These are phyloP conservation scores for Tachuris rubrigastra DNA, from an alignment of 2,113 vertebrate species.

Conservation along the genomic window DNA sequence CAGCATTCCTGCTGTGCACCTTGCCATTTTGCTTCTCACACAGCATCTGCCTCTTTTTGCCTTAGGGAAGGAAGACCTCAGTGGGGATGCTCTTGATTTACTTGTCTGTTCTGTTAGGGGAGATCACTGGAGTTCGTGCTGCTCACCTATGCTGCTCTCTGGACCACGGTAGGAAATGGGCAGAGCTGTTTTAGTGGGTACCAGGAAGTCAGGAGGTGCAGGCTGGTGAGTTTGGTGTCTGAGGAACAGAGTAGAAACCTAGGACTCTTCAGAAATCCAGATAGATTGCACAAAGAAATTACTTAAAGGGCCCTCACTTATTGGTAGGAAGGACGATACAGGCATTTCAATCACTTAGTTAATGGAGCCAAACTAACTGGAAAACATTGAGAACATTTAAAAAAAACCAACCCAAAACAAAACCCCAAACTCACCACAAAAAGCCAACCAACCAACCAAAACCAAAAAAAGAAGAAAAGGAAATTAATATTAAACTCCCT, in stretches of 20 bases:
- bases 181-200: not conserved
- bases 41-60: not conserved
- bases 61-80: not conserved
- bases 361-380: not conserved
- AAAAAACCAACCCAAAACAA: too few species aligned
- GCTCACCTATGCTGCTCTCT: rapidly evolving
- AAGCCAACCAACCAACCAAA: too few species aligned
- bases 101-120: not conserved
- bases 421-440: not conserved
- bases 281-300: not conserved
- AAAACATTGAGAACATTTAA: not conserved
- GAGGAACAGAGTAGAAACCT: not conserved
- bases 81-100: not conserved
- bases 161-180: not conserved
- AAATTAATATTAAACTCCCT: not conserved
- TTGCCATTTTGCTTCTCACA: not conserved
- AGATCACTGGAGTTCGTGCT: not conserved
- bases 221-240: not conserved
- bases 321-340: not conserved
- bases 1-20: rapidly evolving
- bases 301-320: not conserved
- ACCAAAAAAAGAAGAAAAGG: too few species aligned
- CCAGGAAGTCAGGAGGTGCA: not conserved
- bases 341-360: not conserved
- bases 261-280: not conserved